Base-by-base conservation (phyloP, 2,888 invertebrate genomes). In the Stenoptilia bipunctidactyla region DNA sequence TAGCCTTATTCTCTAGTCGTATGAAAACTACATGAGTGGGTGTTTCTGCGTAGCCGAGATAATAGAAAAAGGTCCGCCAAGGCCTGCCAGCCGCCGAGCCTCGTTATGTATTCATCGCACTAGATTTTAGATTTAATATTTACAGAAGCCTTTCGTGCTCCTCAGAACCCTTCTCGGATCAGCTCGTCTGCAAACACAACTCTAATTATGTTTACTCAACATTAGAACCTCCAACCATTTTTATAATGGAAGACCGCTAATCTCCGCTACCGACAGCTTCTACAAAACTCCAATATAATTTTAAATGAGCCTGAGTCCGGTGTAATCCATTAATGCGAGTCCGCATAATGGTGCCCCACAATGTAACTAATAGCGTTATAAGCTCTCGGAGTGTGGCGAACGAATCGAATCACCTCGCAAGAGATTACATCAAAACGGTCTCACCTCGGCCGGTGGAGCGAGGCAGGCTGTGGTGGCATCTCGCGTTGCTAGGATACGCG, bases 401-500 rank as follows among this genome's bases (percentile, higher is more conserved):
- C 60, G 57, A 69, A 68, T 71, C 63, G 65, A 71, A 75, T 75
- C 64, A 72, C 71, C 69, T 66, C 62, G 53, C 58, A 55, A 56
- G 62, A 73, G 73, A 75, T 76, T 74, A 74, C 69, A 75, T 74
- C 70, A 72, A 77, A 79, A 70, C 64, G 66, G 66, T 79, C 67
- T 72, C n/a, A n/a, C n/a, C 60, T 61, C 66, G 58, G 67, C n/a
- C 34, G 39, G 27, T 39, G 30, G 44, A 35, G 33, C 36, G 44
- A 35, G 33, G 30, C n/a, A 8, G 61, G 64, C 62, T 68, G 66
- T 69, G 61, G 67, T 61, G 58, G 66, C 34, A 80, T 76, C 79
- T 56, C 67, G 65, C 73, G 82, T 82, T 80, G 82, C 82, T 79
- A 76, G 75, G 83, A 70, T 63, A 83, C 82, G 70, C 63, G 46